Evolutionary conservation across 1,140 invertebrate genomes (phyloP), one percentile per base, ranked within the genome.

Genomic region (Drosophila gunungcola): DNA sequence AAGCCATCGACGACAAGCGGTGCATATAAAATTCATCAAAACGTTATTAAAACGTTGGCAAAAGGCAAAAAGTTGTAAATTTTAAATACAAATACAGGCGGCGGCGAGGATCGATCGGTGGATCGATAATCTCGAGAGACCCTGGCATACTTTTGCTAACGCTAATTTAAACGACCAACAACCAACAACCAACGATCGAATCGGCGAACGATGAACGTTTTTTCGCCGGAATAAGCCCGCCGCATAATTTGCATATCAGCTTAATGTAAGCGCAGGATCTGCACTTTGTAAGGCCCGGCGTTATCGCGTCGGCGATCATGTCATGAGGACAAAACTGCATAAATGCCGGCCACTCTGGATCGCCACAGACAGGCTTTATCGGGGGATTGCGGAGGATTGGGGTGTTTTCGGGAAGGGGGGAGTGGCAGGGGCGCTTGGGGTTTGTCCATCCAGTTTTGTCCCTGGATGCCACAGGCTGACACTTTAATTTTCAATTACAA

Each of bases 401-500:
- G 42, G 34, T 9, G 16, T 9, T 41, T 13, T 10, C 5, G 34
- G 32, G 29, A 3, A 3, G 4, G 13, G 5, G 21, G 32, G 21
- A 36, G 43, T 9, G 10, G 34, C 16, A 29, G 38, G 53, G 21
- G 7, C n/a, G 3, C 12, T n/a, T 2, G 41, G 41, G 41, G 61
- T 21, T 29, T 32, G 54, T 32, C 34, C 16, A 45, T 27, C 58
- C 72, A 75, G 80, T 56, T 84, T 53, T 79, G 69, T 78, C 55
- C 70, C 73, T 75, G 60, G 74, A 80, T 73, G 84, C 84, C 84
- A 84, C 80, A 90, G 84, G 84, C 84, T 90, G 85, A 89, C 84
- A 89, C 84, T 89, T 89, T 89, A 89, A 89, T 89, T 89, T 89
- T 89, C 84, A 89, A 89, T 89, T 89, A 89, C 84, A 89, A 89